Evolutionary conservation across 37 sponge, comb jelly and placozoan species (phyloP).

Genomic region (Tethya wilhelma): DNA sequence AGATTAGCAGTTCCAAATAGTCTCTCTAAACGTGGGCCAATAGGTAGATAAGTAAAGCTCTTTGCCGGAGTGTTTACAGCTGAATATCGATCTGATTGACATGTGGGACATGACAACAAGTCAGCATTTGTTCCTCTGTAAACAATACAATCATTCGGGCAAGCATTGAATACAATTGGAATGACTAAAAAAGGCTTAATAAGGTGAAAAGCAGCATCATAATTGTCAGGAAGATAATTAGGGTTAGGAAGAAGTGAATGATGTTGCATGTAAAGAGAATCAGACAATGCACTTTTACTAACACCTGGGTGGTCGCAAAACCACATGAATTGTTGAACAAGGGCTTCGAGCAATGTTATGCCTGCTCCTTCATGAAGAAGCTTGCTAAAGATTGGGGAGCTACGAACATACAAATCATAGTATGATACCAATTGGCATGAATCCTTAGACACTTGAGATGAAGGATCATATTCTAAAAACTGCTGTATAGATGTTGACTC

Average conservation of each 20-base stretch:
- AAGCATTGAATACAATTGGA: conserved; percentile 13
- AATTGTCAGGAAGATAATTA: conserved; percentile 13
- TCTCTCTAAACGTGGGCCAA: conserved; percentile 12
- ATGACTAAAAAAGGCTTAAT: conserved; percentile 28
- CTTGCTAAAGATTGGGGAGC: background rate
- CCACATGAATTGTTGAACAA: conserved; percentile 26
- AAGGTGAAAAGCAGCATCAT: conserved; percentile 14
- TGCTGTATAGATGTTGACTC: no score
- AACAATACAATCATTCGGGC: conserved; percentile 35
- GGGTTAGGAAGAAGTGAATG: conserved; percentile 12
- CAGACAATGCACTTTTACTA: conserved; percentile 33
- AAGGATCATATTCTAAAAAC: no score
- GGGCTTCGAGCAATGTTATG: conserved; percentile 7
- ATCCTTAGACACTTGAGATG: no score
- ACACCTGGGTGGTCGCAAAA: conserved; percentile 34
- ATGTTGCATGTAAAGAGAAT: conserved; percentile 9
- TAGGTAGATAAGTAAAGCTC: conserved; percentile 23
- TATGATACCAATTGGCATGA: no score
- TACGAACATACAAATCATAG: no score
- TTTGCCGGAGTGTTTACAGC: background rate
- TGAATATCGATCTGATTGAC: conserved; percentile 5
- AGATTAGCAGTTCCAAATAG: conserved; percentile 8
- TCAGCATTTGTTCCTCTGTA: conserved; percentile 17
- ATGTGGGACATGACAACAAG: conserved; percentile 1
- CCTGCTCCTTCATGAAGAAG: conserved; percentile 6